These are phyloP conservation scores for Sitta europaea DNA, from an alignment of 2,113 vertebrate genomes.

Conservation along the genomic window DNA sequence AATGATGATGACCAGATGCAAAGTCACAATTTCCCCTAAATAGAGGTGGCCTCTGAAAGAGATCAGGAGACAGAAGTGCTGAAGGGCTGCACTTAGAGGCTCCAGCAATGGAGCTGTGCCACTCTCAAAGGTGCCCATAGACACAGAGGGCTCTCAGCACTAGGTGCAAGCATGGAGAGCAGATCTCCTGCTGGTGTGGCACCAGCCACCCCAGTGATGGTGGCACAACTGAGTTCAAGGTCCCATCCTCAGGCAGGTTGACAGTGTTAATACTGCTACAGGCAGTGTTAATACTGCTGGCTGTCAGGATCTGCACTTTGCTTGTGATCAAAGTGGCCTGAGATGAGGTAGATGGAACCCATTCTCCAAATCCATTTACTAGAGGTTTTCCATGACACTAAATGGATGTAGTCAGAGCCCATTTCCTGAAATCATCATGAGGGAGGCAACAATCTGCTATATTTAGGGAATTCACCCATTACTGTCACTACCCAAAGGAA, in stretches of 20 bases:
- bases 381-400: background rate
- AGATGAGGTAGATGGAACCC: background rate
- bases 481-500: background rate
- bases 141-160: background rate
- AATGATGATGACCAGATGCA: background rate
- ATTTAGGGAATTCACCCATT: background rate
- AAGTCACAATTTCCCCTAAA: background rate
- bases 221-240: background rate
- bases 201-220: background rate
- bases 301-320: background rate
- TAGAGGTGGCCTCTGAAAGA: background rate
- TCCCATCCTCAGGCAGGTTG: background rate
- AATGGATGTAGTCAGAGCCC: background rate
- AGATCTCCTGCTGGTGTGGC: too few species aligned
- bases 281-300: background rate
- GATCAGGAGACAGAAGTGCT: background rate
- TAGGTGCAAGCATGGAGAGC: background rate
- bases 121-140: background rate
- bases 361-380: background rate
- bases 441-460: background rate
- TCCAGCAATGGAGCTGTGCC: background rate
- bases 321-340: background rate
- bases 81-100: background rate
- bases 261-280: background rate
- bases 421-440: background rate